Evolutionary conservation across 37 sponge, comb jelly and placozoan genomes (phyloP), one percentile per base, ranked within the genome.

Genomic region (Geodia barretti): DNA sequence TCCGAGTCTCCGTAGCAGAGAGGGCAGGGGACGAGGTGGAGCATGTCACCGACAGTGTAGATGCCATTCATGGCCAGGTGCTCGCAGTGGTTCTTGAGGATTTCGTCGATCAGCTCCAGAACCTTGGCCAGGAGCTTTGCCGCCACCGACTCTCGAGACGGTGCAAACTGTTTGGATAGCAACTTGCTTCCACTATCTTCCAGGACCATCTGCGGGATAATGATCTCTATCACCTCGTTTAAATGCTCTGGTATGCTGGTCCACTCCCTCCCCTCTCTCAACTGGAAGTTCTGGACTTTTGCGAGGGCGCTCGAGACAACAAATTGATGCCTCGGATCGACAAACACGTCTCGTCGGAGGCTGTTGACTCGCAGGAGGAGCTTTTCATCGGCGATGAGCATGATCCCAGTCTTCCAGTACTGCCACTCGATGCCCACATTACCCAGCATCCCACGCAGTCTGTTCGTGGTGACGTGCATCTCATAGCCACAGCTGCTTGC

Each of bases 401-500:
- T 62, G 43, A 92, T 78, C 0, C 92, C 92, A 9, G 92, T 87
- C 81, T 92, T 92, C 88, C 92, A 92, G 81, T 87, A 92, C 32
- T 29, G 29, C 92, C 89, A 88, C 26, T n/a, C 17, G 63, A 83
- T 20, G 1, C 59, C 54, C 25, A 74, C 11, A 39, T 79, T 75
- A 9, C 90, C 89, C 26, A 88, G 77, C 43, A 74, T 43, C 31
- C 67, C 26, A 1, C 66, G 58, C 7, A 83, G 75, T 20, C 67
- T 41, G 32, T 83, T 41, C 24, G 83, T 40, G 7, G 74, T 38
- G 5, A 62, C 83, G 24, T 65, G 41, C 39, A 39, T n/a, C 31
- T 41, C 39, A 14, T n/a, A 32, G 0, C 39, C 66, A 21, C 40
- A 60, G 1, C 64, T 68, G 0, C 32, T 35, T 1, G 71, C 67